These are phyloP conservation scores for Ictalurus punctatus DNA, from an alignment of 2,113 vertebrate species.

Conservation along the genomic window DNA sequence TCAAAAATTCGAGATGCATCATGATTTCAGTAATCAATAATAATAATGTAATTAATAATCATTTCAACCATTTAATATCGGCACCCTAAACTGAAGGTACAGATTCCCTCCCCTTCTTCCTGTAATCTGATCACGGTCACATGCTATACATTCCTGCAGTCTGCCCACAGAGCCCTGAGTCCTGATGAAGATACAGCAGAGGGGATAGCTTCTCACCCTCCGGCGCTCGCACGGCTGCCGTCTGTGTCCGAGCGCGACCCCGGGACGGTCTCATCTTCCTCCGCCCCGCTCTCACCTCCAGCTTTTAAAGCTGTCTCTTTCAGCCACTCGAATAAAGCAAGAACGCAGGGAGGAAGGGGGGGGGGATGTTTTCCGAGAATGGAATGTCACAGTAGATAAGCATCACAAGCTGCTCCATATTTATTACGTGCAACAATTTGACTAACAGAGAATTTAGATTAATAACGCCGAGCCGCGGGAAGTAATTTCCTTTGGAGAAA, in stretches of 20 bases:
- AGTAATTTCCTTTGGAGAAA: slow-evolving; percentile 98
- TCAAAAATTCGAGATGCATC: not conserved
- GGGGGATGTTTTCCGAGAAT: slow-evolving; percentile 66
- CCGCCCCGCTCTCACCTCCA: slow-evolving; percentile 36
- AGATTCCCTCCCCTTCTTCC: not conserved
- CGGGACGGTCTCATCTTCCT: slow-evolving; percentile 37
- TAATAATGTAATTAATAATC: not conserved
- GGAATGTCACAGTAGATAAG: slow-evolving; percentile 80
- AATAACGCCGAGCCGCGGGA: slow-evolving; percentile 91
- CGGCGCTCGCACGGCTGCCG: not conserved
- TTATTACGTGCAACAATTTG: slow-evolving; percentile 94
- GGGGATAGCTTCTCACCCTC: slow-evolving; percentile 24
- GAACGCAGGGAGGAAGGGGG: slow-evolving; percentile 56
- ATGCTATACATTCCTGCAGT: not conserved
- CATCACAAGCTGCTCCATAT: slow-evolving; percentile 86
- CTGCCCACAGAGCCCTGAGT: slow-evolving; percentile 59
- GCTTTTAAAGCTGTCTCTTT: slow-evolving; percentile 75
- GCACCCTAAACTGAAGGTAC: no score
- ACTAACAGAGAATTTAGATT: slow-evolving; percentile 97
- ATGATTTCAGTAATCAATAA: not conserved
- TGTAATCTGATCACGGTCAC: not conserved
- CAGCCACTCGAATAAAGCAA: slow-evolving; percentile 68
- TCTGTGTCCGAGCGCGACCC: slow-evolving; percentile 22
- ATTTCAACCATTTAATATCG: not conserved
- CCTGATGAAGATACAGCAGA: slow-evolving; percentile 72